Base-by-base conservation (phyloP, 64 coral and sea anemone species). In the Pocillopora damicornis region DNA sequence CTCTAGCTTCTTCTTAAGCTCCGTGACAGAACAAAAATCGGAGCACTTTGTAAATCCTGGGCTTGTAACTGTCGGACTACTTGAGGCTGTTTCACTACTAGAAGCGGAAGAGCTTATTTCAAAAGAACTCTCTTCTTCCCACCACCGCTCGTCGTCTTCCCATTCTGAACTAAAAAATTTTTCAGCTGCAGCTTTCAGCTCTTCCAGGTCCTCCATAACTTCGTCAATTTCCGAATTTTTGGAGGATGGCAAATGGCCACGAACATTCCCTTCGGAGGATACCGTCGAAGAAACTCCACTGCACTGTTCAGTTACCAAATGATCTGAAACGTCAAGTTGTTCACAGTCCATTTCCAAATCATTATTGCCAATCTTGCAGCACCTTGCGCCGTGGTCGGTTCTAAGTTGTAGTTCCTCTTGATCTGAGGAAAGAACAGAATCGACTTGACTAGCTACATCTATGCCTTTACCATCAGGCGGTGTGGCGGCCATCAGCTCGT, bases 121-220 rank as follows among this genome's bases (percentile, higher is more conserved):
- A 14, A 65, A 85, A 11, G 37, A 72, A 37, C 38, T 85, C 5
- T 57, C 42, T 6, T 72, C 65, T 30, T 85, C 81, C 63, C 81
- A 85, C 81, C 81, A 85, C 18, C 14, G 6, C 18, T 72, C 37
- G 11, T 85, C 64, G 72, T 85, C 65, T 72, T 85, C 81, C 81
- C 81, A 85, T n/a, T 85, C 81, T 23, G 81, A 72, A 36, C 58
- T 73, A 26, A 92, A 92, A 3, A 92, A 13, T 61, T 87, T 57
- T 78, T 86, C 83, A 7, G 90, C 90, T 30, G 89, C 89, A 77
- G 76, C 71, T 59, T 86, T 83, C 45, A 91, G 51, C 38, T 92
- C 83, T 92, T 86, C 74, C 16, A 92, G 75, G 35, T 82, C 76
- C 13, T 90, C 89, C 35, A 12, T n/a, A 0, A 23, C 67, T 38